Evolutionary conservation across 2,113 vertebrate species (phyloP).

Genomic region (Gymnocephalus cernua): DNA sequence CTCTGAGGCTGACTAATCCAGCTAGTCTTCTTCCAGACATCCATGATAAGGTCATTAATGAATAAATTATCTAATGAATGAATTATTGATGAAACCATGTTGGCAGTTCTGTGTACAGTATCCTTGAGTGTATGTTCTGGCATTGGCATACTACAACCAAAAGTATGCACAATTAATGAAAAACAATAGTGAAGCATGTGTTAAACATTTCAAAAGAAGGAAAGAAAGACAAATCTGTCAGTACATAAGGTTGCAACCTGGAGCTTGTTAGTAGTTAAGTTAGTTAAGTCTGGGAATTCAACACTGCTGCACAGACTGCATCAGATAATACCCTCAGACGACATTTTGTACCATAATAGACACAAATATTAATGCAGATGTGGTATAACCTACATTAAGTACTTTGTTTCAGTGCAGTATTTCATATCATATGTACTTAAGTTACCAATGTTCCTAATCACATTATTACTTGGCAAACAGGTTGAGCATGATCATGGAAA

Average conservation of each 20-base stretch:
- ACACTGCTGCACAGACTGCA: not conserved
- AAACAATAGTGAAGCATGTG: not conserved
- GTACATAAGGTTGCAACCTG: not conserved
- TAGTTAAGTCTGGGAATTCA: not conserved
- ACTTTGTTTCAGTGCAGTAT: not conserved
- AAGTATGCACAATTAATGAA: constrained; percentile 16
- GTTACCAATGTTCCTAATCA: not conserved
- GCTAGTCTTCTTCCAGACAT: constrained; percentile 62
- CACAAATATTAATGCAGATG: not conserved
- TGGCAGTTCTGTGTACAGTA: constrained; percentile 52
- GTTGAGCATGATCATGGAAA: not conserved
- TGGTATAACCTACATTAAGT: not conserved
- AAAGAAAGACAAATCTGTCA: not conserved
- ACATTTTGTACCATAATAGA: not conserved
- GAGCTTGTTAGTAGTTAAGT: not conserved
- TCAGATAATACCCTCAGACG: not conserved
- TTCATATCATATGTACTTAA: not conserved
- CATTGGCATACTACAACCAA: constrained; percentile 6
- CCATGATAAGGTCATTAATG: constrained; percentile 82
- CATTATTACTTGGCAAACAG: not conserved
- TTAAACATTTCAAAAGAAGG: not conserved
- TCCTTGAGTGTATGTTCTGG: constrained; percentile 30
- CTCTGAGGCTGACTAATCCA: constrained; percentile 49
- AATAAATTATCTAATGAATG: constrained; percentile 80
- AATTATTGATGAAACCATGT: constrained; percentile 73